phyloP scores from a whole-genome alignment of 2,113 vertebrate genomes.

The Aythya baeri region DNA sequence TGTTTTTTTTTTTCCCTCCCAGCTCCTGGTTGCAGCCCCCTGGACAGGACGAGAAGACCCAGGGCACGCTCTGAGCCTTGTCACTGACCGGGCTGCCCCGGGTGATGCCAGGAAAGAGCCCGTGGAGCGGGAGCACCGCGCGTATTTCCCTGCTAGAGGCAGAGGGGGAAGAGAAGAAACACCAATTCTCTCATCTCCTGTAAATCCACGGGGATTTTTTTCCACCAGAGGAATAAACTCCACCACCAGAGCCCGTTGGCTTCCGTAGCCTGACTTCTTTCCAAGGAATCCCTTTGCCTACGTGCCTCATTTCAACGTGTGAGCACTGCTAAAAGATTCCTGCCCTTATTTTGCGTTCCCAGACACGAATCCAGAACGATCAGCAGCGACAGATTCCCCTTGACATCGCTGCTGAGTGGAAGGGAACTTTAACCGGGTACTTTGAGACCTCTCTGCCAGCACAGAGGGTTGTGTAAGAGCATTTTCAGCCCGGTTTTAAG shows the following conservation, averaged over 20 bases:
- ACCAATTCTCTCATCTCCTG: background rate
- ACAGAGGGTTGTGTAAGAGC: too few relatives aligned
- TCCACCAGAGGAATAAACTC: background rate
- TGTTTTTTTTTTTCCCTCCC: background rate
- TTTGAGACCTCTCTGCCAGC: background rate
- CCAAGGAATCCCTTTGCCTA: background rate
- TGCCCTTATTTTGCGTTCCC: background rate
- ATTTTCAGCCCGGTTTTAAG: background rate
- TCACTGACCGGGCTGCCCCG: background rate
- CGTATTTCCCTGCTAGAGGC: background rate
- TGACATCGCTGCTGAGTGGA: rapidly evolving
- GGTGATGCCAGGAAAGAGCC: background rate
- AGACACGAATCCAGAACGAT: background rate
- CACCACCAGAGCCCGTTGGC: background rate
- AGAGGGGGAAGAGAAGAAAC: background rate
- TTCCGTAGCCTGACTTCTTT: background rate
- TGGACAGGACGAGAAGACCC: background rate
- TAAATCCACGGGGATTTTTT: background rate
- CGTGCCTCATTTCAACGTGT: background rate
- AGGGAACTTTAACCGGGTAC: background rate
- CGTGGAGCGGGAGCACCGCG: rapidly evolving
- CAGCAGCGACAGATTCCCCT: background rate
- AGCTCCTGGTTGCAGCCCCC: background rate
- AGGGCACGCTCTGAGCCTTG: background rate
- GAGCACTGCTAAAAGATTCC: background rate